Evolutionary conservation across 2,113 vertebrate genomes (phyloP).

Genomic region (Varanus salvator): DNA sequence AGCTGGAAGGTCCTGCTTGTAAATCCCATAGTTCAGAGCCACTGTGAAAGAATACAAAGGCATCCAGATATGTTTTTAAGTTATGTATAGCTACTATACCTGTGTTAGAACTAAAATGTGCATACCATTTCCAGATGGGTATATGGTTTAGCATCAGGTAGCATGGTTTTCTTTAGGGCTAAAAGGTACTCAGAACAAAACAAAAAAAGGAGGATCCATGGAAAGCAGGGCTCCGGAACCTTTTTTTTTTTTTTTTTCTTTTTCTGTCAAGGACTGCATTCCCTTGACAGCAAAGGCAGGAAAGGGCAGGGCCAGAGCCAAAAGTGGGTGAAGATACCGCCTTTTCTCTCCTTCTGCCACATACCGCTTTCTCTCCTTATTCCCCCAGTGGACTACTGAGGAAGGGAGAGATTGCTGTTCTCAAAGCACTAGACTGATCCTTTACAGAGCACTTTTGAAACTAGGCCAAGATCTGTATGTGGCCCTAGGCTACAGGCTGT

Average conservation of each 20-base stretch:
- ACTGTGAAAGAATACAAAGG: constrained; percentile 75
- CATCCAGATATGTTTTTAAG: not conserved
- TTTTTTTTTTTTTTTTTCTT: too few relatives aligned
- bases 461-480: not conserved
- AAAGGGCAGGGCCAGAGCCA: not conserved
- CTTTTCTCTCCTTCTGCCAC: not conserved
- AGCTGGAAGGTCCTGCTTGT: constrained; percentile 96
- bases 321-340: not conserved
- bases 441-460: not conserved
- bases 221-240: not conserved
- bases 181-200: not conserved
- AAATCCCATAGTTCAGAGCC: constrained; percentile 97
- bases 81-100: not conserved
- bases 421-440: not conserved
- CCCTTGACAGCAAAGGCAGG: not conserved
- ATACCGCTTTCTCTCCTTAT: not conserved
- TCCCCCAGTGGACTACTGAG: not conserved
- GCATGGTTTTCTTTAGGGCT: not conserved
- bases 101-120: not conserved
- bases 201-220: not conserved
- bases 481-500: too few relatives aligned
- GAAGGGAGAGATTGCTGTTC: not conserved
- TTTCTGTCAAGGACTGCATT: too few relatives aligned
- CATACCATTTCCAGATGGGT: not conserved
- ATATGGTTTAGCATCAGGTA: not conserved